Conservation (phyloP, 2,888 invertebrate genomes). For the Luffia ferchaultella region DNA sequence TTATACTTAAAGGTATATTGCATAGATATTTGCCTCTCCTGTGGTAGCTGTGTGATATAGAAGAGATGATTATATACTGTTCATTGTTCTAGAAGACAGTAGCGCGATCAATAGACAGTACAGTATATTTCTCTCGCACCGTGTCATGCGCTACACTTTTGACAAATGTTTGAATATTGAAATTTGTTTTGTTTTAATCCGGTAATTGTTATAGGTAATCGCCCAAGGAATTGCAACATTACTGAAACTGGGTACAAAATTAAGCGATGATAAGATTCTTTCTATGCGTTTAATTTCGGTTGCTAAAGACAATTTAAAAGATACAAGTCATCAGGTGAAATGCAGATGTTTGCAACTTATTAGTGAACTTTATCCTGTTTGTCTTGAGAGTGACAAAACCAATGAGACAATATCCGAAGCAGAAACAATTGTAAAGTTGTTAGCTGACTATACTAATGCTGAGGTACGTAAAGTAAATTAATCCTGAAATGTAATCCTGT, state of each 20-base stretch:
- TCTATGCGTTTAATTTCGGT: constrained; percentile 70
- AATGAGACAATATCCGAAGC: constrained; percentile 61
- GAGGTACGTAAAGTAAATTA: no score
- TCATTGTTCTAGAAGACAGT: no score
- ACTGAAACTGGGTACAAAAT: constrained; percentile 71
- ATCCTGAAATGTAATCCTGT: no score
- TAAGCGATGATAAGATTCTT: constrained; percentile 65
- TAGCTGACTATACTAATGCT: constrained; percentile 86
- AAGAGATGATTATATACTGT: no score
- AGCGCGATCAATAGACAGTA: no score
- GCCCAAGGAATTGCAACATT: constrained; percentile 80
- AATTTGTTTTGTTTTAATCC: no score
- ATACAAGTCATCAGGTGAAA: constrained; percentile 82
- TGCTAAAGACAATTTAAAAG: constrained; percentile 75
- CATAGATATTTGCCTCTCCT: no score
- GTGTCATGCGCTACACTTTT: no score
- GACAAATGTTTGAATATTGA: no score
- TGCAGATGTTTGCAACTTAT: constrained; percentile 82
- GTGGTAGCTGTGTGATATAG: no score
- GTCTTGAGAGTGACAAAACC: constrained; percentile 50
- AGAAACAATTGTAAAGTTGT: constrained; percentile 71
- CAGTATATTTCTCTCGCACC: no score
- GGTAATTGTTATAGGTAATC: constrained; percentile 53
- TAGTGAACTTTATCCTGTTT: constrained; percentile 73
- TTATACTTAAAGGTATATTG: no score